Conservation (phyloP, 2,797 vertebrate species). For the Neomorphus geoffroyi region DNA sequence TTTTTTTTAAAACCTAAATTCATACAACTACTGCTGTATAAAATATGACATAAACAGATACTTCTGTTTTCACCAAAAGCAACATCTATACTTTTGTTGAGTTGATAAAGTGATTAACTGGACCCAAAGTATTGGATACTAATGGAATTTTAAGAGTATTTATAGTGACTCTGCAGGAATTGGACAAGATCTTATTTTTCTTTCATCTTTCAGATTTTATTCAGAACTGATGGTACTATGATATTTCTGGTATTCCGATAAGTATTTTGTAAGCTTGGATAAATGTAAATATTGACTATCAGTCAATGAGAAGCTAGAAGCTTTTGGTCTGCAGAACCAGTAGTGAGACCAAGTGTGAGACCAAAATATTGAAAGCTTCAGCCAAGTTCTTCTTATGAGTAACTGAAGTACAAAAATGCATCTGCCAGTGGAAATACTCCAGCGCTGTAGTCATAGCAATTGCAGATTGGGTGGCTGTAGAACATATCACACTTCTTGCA, state of each 20-base stretch:
- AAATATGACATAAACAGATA: background rate
- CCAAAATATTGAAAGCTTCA: background rate
- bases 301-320: background rate
- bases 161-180: background rate
- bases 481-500: background rate
- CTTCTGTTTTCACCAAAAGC: background rate
- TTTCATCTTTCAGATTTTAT: background rate
- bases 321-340: background rate
- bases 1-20: background rate
- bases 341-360: background rate
- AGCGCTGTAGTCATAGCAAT: background rate
- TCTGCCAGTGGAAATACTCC: background rate
- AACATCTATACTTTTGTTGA: background rate
- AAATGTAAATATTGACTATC: background rate
- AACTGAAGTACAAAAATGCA: background rate
- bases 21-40: background rate
- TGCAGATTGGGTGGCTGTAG: background rate
- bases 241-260: background rate
- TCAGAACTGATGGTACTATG: background rate
- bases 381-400: background rate
- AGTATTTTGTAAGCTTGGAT: background rate
- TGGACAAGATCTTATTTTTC: background rate
- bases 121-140: background rate
- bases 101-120: background rate
- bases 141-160: background rate